Evolutionary conservation across 2,888 invertebrate genomes (phyloP), one percentile per base, ranked within the genome.

Genomic region (Lithophane semibrunnea): DNA sequence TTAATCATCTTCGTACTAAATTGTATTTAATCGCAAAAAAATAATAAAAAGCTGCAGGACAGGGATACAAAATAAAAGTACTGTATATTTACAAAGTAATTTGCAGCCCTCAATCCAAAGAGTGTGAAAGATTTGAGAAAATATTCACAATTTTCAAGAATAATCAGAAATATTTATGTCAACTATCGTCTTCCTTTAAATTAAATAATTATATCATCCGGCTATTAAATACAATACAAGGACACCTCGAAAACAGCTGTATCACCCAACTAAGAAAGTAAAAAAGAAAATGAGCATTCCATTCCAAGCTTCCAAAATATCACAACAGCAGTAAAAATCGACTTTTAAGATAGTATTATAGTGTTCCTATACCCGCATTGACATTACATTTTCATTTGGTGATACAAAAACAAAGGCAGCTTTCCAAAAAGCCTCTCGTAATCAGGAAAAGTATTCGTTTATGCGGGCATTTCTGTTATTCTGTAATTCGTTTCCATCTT

Each of bases 31-130:
- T 49, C 66, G 86, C 85, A 88, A 91, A 87, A 88, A 76, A 89
- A 90, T 82, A 73, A 86, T 79, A 90, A 86, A 68, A 90, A 90
- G 90, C 90, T 75, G 52, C 64, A 84, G 81, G 71, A 82, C 47
- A 69, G n/a, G 79, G 16, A 64, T 37, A 77, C 24, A 63, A 75
- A 79, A 47, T 64, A 79, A 67, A 61, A 29, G 21, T 77, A 80
- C 60, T 72, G 65, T 78, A 72, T 88, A 88, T 88, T 86, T 88
- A 88, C 88, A 88, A 82, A 83, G 66, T 74, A 73, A 61, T 69
- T 79, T 65, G 68, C 67, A 74, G 42, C 75, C 84, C 78, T 78
- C 69, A 82, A 74, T 77, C 79, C 79, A 73, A 64, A 82, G 64
- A 77, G 79, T 79, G 78, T 64, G 56, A 73, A 52, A 73, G 63